phyloP scores from a whole-genome alignment of 2,888 invertebrate genomes.

The Timandra comae region DNA sequence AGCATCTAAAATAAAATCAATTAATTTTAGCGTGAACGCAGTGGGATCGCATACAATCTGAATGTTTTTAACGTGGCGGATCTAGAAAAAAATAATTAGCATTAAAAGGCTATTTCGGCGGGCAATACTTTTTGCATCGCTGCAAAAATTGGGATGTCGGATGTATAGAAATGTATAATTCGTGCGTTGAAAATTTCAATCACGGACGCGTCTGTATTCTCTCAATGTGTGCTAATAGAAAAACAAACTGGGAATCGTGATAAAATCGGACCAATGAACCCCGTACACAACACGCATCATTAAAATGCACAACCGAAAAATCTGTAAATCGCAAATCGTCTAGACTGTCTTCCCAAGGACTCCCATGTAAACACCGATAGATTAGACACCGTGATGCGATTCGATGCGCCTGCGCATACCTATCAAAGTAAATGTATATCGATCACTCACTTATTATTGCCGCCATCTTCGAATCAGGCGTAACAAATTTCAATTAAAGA shows the following conservation, averaged over 20 bases:
- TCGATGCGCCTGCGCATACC: slow-evolving; percentile 47
- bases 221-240: slow-evolving; percentile 42
- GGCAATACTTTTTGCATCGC: slow-evolving; percentile 52
- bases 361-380: slow-evolving; percentile 35
- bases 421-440: slow-evolving; percentile 1
- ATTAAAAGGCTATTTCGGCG: slow-evolving; percentile 44
- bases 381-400: slow-evolving; percentile 40
- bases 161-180: slow-evolving; percentile 39
- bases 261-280: slow-evolving; percentile 63
- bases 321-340: slow-evolving; percentile 65
- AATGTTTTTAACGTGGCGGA: slow-evolving; percentile 20
- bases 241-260: slow-evolving; percentile 37
- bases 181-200: slow-evolving; percentile 67
- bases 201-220: slow-evolving; percentile 41
- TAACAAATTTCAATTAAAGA: slow-evolving; percentile 13
- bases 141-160: slow-evolving; percentile 49
- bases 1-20: slow-evolving; percentile 10
- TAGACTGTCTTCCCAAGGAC: slow-evolving; percentile 64
- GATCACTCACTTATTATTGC: slow-evolving; percentile 33
- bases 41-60: slow-evolving; percentile 41
- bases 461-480: slow-evolving; percentile 38
- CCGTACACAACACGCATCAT: slow-evolving; percentile 58
- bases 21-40: slow-evolving; percentile 43
- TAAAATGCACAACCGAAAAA: slow-evolving; percentile 66
- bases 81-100: slow-evolving; percentile 36